Evolutionary conservation across 2,888 invertebrate genomes (phyloP), one percentile per base, ranked within the genome.

Genomic region (Nomada goodeniana): DNA sequence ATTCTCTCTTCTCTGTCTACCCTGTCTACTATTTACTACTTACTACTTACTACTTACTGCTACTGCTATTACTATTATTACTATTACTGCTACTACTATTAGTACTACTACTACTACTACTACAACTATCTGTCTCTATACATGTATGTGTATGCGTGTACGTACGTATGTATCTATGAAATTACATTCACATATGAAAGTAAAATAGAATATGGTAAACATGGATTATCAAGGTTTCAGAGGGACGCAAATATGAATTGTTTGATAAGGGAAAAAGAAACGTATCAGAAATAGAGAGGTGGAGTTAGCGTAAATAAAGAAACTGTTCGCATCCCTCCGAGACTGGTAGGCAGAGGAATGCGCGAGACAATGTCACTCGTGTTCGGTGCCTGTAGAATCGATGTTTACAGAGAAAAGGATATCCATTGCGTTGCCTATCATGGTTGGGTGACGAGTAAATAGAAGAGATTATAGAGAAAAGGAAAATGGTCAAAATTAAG

Each of bases 211-310:
- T 2, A n/a, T 57, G 72, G 75, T 83, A 75, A 82, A 82, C 78
- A 78, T 75, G 69, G 83, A 83, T 82, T 72, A 57, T 53, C 50
- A 68, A 82, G 75, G 64, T 59, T 50, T n/a, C n/a, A 57, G 69
- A 74, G 72, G 78, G 78, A 83, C 78, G 71, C 68, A 65, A 23
- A 63, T 50, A 64, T 11, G 10, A 42, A 11, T 52, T 50, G 15
- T 13, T n/a, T 15, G 18, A n/a, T 29, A 29, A 20, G 7, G 53
- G n/a, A 26, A 42, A 63, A 0, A n/a, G 3, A 5, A 15, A 23
- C 36, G 18, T 20, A 42, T 42, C 10, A n/a, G 44, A 52, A 26
- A 52, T 26, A n/a, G 36, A 36, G 36, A 36, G 36, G 36, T 7
- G 36, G 36, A 36, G 36, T 36, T 36, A 36, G 36, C 36, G 36